These are phyloP conservation scores for Coregonus suidteri DNA, from an alignment of 2,797 vertebrate species.

Conservation along the genomic window DNA sequence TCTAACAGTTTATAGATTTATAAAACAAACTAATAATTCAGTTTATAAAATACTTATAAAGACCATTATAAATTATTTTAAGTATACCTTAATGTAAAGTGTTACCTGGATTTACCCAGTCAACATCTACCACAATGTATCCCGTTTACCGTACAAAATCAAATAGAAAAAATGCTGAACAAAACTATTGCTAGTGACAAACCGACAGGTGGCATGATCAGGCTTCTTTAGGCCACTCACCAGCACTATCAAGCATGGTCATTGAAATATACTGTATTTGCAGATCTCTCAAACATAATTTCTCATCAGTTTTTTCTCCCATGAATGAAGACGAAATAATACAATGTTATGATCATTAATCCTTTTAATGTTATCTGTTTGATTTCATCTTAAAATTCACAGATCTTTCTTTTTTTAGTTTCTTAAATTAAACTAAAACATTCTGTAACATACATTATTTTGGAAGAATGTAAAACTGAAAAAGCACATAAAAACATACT, in stretches of 20 bases:
- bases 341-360: constrained; percentile 52
- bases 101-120: too few species aligned
- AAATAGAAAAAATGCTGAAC: too few species aligned
- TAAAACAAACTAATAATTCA: too few species aligned
- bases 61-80: too few species aligned
- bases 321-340: background rate
- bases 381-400: constrained; percentile 31
- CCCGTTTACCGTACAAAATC: background rate
- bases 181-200: background rate
- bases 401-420: constrained; percentile 54
- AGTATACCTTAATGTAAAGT: too few species aligned
- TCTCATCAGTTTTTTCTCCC: background rate
- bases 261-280: too few species aligned
- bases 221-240: constrained; percentile 6
- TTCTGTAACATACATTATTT: constrained; percentile 64
- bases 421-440: constrained; percentile 74
- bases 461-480: constrained; percentile 61
- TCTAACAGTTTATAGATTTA: too few species aligned
- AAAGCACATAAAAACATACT: constrained; percentile 59
- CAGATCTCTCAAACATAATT: too few species aligned
- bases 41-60: too few species aligned
- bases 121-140: background rate
- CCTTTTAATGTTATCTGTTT: constrained; percentile 54
- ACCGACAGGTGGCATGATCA: constrained; percentile 25
- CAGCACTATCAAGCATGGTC: background rate